Evolutionary conservation across 1,140 invertebrate species (phyloP).

Genomic region (Penaeus indicus): DNA sequence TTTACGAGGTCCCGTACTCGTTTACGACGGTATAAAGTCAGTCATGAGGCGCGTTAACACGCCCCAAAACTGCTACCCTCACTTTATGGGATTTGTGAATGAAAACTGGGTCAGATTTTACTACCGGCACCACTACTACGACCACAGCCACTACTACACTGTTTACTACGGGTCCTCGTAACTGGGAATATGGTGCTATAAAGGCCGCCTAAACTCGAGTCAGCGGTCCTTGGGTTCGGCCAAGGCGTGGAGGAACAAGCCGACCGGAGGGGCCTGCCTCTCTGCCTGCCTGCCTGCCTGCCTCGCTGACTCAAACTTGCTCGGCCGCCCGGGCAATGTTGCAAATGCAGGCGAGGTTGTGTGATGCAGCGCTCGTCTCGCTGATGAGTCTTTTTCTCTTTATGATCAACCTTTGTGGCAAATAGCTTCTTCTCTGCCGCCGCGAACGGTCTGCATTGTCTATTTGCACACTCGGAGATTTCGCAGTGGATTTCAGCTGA

Average conservation of each 20-base stretch:
- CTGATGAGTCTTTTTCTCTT: too few relatives aligned
- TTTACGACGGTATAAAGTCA: constrained; percentile 63
- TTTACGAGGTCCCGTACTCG: constrained; percentile 60
- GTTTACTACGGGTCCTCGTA: constrained; percentile 61
- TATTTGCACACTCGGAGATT: too few relatives aligned
- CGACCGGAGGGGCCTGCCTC: not conserved
- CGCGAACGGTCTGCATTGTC: too few relatives aligned
- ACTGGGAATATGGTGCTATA: constrained; percentile 56
- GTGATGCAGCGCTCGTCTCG: too few relatives aligned
- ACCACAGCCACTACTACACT: constrained; percentile 39
- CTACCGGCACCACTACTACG: constrained; percentile 28
- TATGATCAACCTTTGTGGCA: too few relatives aligned
- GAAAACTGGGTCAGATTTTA: constrained; percentile 62
- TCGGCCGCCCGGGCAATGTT: too few relatives aligned
- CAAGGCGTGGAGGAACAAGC: not conserved
- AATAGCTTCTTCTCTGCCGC: too few relatives aligned
- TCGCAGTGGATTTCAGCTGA: too few relatives aligned
- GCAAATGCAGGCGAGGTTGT: too few relatives aligned
- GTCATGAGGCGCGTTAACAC: constrained; percentile 59
- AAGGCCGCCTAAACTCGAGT: constrained; percentile 38
- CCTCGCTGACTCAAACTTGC: not conserved
- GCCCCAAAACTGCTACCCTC: constrained; percentile 55
- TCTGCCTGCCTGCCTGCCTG: constrained; percentile 22
- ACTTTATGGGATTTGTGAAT: constrained; percentile 63
- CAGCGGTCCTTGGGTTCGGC: constrained; percentile 32